A percentile compares a stretch with the other conserved stretches of the same genome.
Conservation (phyloP, 2,888 invertebrate genomes). For the Acronicta aceris region DNA sequence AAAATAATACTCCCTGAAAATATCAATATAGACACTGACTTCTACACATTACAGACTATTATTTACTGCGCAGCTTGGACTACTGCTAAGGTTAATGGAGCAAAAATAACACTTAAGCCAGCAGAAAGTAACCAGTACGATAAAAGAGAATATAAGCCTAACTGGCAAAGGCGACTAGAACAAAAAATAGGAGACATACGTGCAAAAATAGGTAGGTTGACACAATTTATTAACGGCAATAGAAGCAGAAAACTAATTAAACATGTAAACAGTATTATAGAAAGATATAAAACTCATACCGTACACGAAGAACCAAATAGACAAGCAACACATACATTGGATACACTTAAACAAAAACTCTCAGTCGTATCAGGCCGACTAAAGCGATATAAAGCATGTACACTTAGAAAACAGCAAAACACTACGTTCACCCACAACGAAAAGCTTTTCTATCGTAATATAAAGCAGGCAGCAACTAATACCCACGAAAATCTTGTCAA, state of each 20-base stretch:
- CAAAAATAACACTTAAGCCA: slow-evolving; percentile 7
- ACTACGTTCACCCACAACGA: slow-evolving; percentile 16
- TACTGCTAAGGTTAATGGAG: slow-evolving; percentile 3
- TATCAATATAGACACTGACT: not conserved
- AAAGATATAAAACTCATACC: slow-evolving; percentile 6
- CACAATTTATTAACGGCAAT: slow-evolving; percentile 21
- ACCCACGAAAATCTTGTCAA: not conserved
- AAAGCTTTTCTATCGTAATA: slow-evolving; percentile 24
- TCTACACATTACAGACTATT: slow-evolving; percentile 4
- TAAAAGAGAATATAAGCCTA: slow-evolving; percentile 6
- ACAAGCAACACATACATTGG: slow-evolving; percentile 9
- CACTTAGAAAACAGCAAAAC: slow-evolving; percentile 23
- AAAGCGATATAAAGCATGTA: slow-evolving; percentile 14
- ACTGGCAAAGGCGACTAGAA: slow-evolving; percentile 10
- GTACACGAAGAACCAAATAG: slow-evolving; percentile 11
- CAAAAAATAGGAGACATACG: slow-evolving; percentile 6
- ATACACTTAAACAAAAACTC: slow-evolving; percentile 28
- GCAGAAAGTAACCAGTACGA: not conserved
- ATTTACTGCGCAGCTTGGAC: slow-evolving; percentile 16
- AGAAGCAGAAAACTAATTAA: slow-evolving; percentile 13
- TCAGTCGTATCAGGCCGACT: slow-evolving; percentile 7
- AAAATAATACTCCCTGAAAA: not conserved
- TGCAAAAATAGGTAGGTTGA: slow-evolving; percentile 9
- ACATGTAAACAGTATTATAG: not conserved
- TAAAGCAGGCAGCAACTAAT: slow-evolving; percentile 6